A percentile compares a stretch with the other conserved stretches of the same genome.
These are phyloP conservation scores for Crocallis elinguaria DNA, from an alignment of 2,888 invertebrate genomes.

Conservation along the genomic window DNA sequence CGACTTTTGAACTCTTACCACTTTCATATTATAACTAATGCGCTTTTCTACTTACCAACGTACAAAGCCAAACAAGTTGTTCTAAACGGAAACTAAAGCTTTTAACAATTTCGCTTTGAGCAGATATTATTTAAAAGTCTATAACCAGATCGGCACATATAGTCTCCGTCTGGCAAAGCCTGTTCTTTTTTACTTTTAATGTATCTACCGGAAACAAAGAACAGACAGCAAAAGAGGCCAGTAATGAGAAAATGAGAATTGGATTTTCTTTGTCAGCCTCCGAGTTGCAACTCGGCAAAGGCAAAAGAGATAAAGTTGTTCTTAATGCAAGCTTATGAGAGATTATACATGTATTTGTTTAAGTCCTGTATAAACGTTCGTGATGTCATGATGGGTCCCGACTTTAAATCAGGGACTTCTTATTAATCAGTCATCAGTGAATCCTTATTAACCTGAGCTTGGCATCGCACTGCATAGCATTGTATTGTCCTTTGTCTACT, in stretches of 20 bases:
- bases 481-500: too few species aligned
- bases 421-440: too few species aligned
- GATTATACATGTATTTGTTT: slow-evolving; percentile 24
- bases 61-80: slow-evolving; percentile 1
- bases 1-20: too few species aligned
- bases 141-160: slow-evolving; percentile 46
- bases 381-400: too few species aligned
- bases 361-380: too few species aligned
- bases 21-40: neutral
- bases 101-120: neutral
- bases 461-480: too few species aligned
- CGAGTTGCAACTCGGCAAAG: slow-evolving; percentile 54
- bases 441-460: too few species aligned
- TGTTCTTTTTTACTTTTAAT: slow-evolving; percentile 46
- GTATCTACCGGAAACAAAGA: slow-evolving; percentile 60
- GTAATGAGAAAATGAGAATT: slow-evolving; percentile 77
- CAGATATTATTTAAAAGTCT: slow-evolving; percentile 34
- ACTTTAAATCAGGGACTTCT: too few species aligned
- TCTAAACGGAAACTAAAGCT: neutral
- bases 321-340: slow-evolving; percentile 18
- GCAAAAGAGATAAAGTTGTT: slow-evolving; percentile 43
- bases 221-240: slow-evolving; percentile 61
- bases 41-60: neutral
- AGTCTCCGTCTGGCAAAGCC: slow-evolving; percentile 20
- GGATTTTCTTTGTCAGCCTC: slow-evolving; percentile 68